Evolutionary conservation across 2,888 invertebrate genomes (phyloP), one percentile per base, ranked within the genome.

Genomic region (Malachius bipustulatus): DNA sequence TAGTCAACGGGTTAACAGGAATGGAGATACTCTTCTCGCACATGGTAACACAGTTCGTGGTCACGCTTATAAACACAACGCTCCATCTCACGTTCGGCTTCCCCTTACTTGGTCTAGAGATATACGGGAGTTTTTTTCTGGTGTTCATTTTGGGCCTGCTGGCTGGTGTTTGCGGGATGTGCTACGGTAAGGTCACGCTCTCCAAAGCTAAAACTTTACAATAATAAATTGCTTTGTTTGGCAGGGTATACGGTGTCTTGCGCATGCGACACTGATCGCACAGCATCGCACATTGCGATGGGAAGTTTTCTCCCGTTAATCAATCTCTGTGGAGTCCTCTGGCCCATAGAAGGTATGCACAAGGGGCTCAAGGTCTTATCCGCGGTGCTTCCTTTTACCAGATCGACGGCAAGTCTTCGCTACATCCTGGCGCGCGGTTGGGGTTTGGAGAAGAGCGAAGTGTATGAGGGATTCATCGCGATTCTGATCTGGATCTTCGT

Each of bases 261-360:
- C 43, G 60, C 76, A 4, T 83, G 82, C 47, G 85, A 85, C 34
- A 83, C 77, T 3, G 87, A 88, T 55, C 70, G 85, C 39, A 83
- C 82, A 1, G 88, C 88, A 0, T 88, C 87, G 0, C 87, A 87
- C 54, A 63, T 87, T 52, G 85, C 87, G 0, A 69, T 88, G 61
- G 88, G 88, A 0, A 84, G 84, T 1, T 88, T 88, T 60, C 59
- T 88, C 40, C 88, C 88, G 2, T 82, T 87, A 59, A 78, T 88
- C 12, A 73, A 88, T 74, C 62, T 88, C 3, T 87, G 87, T 47
- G 88, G 88, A 32, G 88, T 93, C 40, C 82, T 94, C 47, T 94
- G 94, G 94, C 94, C 94, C 0, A 71, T 90, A 41, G 88, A 94
- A 69, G 90, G 82, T 26, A 93, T 94, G 84, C 87, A 88, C 54